Base-by-base conservation (phyloP, 2,888 invertebrate species). In the Odontocolon sp. region DNA sequence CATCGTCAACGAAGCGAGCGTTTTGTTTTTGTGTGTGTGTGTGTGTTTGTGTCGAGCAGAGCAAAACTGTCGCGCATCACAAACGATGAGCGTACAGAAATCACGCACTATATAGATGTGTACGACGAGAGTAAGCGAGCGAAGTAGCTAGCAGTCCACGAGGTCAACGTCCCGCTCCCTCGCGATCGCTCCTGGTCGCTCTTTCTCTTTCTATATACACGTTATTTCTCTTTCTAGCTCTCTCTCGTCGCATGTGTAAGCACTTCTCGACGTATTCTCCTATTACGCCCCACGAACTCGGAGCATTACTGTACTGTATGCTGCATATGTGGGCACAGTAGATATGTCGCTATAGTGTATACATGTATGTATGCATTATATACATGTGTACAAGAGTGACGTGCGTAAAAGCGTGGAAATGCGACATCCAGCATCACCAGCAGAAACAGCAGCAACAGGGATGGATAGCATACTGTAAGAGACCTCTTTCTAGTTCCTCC, bases 251-350 rank as follows among this genome's bases (percentile, higher is more conserved):
- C 82, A 80, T 84, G 82, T 80, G 79, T 84, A 83, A 82, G 82
- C 81, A 82, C 81, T 82, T 85, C 82, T 81, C 83, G 79, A 50
- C 69, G 61, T 18, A 47, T 80, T 85, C 82, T 84, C 82, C 83
- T 82, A 82, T 84, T 85, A 84, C 85, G 80, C 81, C 81, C 80
- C 81, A 84, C 82, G 77, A 77, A 61, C 71, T 59, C 59, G 26
- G 42, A 6, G 21, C 14, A 21, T 33, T 45, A n/a, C 67, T 14
- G 23, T 9, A 21, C 8, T 23, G 42, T 38, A 11, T 40, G 14
- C 9, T 16, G 56, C 61, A 11, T 45, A 45, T 38, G 47, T 26
- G 21, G 6, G 11, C 33, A 3, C n/a, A n/a, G 28, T 28, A 42
- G 23, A 42, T 42, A 45, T 42, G 45, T 16, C 26, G 9, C 23